Base-by-base conservation (phyloP, 2,888 invertebrate species). In the Laspeyria flexula region DNA sequence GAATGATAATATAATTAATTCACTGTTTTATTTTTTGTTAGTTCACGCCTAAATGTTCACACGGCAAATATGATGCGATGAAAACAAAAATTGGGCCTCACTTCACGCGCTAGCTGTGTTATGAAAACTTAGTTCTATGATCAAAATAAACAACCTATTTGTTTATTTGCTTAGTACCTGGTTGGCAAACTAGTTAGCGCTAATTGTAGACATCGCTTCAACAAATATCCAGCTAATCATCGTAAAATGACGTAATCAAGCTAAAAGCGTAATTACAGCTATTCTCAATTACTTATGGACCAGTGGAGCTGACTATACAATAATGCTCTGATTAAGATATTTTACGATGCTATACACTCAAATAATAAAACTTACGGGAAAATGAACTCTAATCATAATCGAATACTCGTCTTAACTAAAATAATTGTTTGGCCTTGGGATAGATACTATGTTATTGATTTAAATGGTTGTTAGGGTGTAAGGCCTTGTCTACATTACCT, bases 201-300 rank as follows among this genome's bases (percentile, higher is more conserved):
- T 21, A 21, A 44, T 44, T 37, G 21, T 13, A 21, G 10, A 37
- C 16, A 33, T 33, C 35, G 11, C 27, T 40, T 18, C 29, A 35
- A 25, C 25, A 6, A 48, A 23, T 48, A 35, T 18, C 0, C 3
- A 27, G 10, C 9, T 11, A 46, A 54, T 59, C 2, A 37, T 18
- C 16, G 3, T 31, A 7, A 50, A 57, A 63, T 60, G 16, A 29
- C 16, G 41, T 45, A 50, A 68, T 65, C 15, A 64, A 12, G 16
- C 25, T 60, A 56, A 60, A 52, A 48, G 60, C 38, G 18, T 54
- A 60, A 68, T 65, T 68, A 57, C 52, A 35, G 46, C 39, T 42
- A 41, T 60, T 51, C 50, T 38, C 46, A 48, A 68, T 64, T 45
- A 60, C 43, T 55, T 68, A 55, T 47, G 52, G 60, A 16, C 47